Evolutionary conservation across 2,888 invertebrate genomes (phyloP).

Genomic region (Eupithecia subumbrata): DNA sequence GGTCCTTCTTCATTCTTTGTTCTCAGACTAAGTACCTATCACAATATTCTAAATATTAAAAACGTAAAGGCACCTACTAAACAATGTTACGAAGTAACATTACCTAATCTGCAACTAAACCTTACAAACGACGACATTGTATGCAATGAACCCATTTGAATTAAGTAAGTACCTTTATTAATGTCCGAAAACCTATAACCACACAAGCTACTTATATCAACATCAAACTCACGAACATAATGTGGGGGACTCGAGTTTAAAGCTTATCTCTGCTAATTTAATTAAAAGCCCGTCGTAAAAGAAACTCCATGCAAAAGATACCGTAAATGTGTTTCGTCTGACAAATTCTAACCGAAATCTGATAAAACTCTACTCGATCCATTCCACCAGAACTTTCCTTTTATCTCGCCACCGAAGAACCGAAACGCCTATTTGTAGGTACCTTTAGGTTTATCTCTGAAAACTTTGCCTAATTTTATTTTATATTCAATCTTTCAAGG

Average conservation of each 20-base stretch:
- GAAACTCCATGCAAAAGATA: constrained; percentile 50
- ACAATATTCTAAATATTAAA: too few relatives aligned
- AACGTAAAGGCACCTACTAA: too few relatives aligned
- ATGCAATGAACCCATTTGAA: too few relatives aligned
- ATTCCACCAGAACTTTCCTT: constrained; percentile 47
- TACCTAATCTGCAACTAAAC: too few relatives aligned
- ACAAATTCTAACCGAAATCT: constrained; percentile 54
- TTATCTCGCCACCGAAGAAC: constrained; percentile 46
- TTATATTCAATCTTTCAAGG: constrained; percentile 50
- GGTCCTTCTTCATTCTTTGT: too few relatives aligned
- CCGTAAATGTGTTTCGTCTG: constrained; percentile 49
- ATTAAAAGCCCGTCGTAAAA: constrained; percentile 57
- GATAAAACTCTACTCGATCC: constrained; percentile 54
- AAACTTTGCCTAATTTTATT: constrained; percentile 48
- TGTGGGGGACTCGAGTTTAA: constrained; percentile 9
- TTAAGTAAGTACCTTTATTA: background rate
- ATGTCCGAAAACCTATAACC: background rate
- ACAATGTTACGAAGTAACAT: background rate
- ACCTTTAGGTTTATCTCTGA: constrained; percentile 44
- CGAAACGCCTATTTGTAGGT: constrained; percentile 45
- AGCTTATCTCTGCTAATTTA: constrained; percentile 46
- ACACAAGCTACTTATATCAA: background rate
- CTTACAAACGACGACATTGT: too few relatives aligned
- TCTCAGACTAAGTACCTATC: too few relatives aligned
- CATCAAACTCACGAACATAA: constrained; percentile 15